A percentile compares a stretch with the other conserved stretches of the same genome.
Conservation (phyloP, 2,113 vertebrate genomes). For the Scomber japonicus region DNA sequence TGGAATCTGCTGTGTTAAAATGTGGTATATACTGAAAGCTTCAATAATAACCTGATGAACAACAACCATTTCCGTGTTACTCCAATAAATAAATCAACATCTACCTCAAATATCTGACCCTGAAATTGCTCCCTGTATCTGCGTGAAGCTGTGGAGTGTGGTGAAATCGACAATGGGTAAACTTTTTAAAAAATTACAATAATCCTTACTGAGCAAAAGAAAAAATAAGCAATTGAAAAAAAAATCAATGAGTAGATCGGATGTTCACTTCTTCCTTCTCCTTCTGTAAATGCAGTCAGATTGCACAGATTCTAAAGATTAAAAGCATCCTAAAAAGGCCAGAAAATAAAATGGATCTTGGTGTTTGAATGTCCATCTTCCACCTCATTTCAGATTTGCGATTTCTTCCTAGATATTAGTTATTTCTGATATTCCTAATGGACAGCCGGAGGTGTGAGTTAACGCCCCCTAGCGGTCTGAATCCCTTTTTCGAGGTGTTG, state of each 20-base stretch:
- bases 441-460: conserved; percentile 38
- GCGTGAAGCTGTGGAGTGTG: neutral
- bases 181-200: no score
- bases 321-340: no score
- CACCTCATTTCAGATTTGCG: neutral
- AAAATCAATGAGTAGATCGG: no score
- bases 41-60: neutral
- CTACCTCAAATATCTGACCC: no score
- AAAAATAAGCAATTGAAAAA: no score
- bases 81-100: no score
- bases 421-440: conserved; percentile 13
- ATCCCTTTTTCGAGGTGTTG: conserved; percentile 3
- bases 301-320: neutral
- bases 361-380: neutral
- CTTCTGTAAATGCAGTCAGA: neutral
- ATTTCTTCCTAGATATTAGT: conserved; percentile 26
- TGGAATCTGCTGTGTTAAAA: neutral
- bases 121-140: no score
- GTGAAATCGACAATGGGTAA: no score
- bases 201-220: no score
- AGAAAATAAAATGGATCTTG: neutral
- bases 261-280: no score
- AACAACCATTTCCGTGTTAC: neutral
- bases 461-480: conserved; percentile 76
- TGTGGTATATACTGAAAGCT: neutral